A percentile compares a stretch with the other conserved stretches of the same genome.
Conservation (phyloP, 2,113 vertebrate genomes). For the Tiliqua scincoides region DNA sequence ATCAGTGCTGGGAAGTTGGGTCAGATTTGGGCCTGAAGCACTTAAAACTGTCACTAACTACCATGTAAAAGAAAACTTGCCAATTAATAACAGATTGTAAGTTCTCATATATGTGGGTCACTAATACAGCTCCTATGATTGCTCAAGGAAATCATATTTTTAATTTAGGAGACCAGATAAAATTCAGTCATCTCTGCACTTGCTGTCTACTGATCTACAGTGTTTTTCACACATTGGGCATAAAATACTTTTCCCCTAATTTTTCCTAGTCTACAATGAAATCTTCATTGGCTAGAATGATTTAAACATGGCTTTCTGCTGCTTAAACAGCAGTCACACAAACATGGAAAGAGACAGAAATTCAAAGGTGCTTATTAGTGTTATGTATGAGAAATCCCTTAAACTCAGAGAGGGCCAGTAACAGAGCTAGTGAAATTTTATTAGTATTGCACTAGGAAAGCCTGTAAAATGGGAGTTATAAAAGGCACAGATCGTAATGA, state of each 20-base stretch:
- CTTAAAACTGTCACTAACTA: not conserved
- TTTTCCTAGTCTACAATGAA: not conserved
- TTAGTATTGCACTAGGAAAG: not conserved
- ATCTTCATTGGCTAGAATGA: not conserved
- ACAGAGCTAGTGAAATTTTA: not conserved
- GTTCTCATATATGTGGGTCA: too few species aligned
- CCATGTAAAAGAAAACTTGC: not conserved
- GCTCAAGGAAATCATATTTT: not conserved
- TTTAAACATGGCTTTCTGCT: not conserved
- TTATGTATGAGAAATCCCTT: not conserved
- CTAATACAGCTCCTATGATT: not conserved
- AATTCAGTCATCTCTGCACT: not conserved
- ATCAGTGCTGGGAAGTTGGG: too few species aligned
- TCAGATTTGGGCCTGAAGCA: too few species aligned
- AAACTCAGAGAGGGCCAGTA: not conserved
- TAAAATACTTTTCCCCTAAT: not conserved
- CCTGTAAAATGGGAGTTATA: not conserved
- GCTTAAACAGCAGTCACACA: not conserved
- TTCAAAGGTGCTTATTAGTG: not conserved
- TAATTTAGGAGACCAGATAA: not conserved
- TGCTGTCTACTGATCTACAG: not conserved
- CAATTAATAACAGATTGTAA: slow-evolving; percentile 1
- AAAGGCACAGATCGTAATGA: not conserved
- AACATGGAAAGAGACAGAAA: not conserved
- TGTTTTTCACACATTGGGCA: not conserved